Base-by-base conservation (phyloP, 37 sponge, comb jelly and placozoan species). In the Chondrosia reniformis region DNA sequence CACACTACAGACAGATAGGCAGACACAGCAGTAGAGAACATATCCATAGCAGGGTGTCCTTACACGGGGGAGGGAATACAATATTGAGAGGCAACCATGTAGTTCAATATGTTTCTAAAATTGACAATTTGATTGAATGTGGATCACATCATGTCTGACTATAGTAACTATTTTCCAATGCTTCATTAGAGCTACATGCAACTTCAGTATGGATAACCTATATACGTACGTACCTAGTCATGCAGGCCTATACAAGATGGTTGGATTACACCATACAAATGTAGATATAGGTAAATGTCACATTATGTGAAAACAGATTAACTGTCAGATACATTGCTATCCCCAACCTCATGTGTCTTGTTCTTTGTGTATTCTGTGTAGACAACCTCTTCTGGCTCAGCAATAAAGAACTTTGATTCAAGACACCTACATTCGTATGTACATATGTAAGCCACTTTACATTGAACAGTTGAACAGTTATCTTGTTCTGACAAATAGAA, bases 351-450 rank as follows among this genome's bases (percentile, higher is more conserved):
- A 61, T 92, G 87, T n/a, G 79, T 79, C n/a, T 81, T 41, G 33
- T 83, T 86, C 0, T 55, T 52, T 33, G 76, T 57, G 56, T 92
- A 92, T n/a, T 81, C 72, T 15, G 76, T 55, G 63, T 88, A 92
- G 8, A 85, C 52, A 33, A 92, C 80, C 58, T 82, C 80, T 62
- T 21, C 36, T 31, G 92, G 92, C 55, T 87, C 86, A 66, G 89
- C 78, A 9, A 79, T 40, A 73, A 92, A 84, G 0, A 58, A 82
- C 12, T 22, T 46, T 31, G 41, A 32, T 36, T 32, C 74, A 33
- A 49, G 33, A 12, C 33, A 2, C 32, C 66, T 64, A 36, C 63
- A 62, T n/a, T 49, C 27, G 63, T 61, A 61, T 22, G 27, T 61
- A 22, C 27, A 22, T 22, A 61, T 61, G 63, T 61, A 61, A 9